phyloP scores from a whole-genome alignment of 1,140 invertebrate species.

The Penaeus vannamei region DNA sequence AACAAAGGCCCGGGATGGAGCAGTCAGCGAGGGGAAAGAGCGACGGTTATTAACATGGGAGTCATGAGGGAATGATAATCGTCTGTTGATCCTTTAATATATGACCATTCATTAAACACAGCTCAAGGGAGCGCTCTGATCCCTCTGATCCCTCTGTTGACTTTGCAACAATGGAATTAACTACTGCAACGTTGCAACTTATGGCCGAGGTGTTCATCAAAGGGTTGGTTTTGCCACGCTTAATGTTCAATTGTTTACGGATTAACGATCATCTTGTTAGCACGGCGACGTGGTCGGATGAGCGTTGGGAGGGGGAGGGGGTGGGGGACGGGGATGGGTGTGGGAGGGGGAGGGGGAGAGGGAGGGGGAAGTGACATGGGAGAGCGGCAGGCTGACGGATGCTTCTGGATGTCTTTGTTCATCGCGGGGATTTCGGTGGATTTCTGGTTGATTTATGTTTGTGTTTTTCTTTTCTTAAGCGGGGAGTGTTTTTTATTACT shows the following conservation, averaged over 20 bases:
- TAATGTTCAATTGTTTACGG: neutral
- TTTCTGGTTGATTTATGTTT: too few species aligned
- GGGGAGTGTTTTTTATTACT: neutral
- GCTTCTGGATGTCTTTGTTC: too few species aligned
- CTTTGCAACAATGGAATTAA: conserved; percentile 63
- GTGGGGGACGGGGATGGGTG: neutral
- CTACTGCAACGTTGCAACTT: conserved; percentile 51
- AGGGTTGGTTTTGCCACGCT: conserved; percentile 30
- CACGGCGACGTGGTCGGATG: neutral
- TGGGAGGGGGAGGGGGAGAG: neutral
- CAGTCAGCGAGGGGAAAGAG: neutral
- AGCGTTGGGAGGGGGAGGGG: neutral
- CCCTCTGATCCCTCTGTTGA: conserved; percentile 49
- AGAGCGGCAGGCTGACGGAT: too few species aligned
- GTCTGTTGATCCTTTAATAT: conserved; percentile 54
- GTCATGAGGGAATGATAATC: conserved; percentile 37
- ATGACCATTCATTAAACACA: conserved; percentile 53
- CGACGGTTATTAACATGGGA: conserved; percentile 6
- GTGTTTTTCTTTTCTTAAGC: too few species aligned
- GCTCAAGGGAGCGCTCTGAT: conserved; percentile 35
- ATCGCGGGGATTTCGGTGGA: too few species aligned
- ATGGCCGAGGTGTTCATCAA: conserved; percentile 43
- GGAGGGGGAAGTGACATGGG: neutral
- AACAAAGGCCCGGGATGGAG: neutral
- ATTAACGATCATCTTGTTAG: conserved; percentile 1